Evolutionary conservation across 2,888 invertebrate genomes (phyloP).

Genomic region (Galeruca laticollis): DNA sequence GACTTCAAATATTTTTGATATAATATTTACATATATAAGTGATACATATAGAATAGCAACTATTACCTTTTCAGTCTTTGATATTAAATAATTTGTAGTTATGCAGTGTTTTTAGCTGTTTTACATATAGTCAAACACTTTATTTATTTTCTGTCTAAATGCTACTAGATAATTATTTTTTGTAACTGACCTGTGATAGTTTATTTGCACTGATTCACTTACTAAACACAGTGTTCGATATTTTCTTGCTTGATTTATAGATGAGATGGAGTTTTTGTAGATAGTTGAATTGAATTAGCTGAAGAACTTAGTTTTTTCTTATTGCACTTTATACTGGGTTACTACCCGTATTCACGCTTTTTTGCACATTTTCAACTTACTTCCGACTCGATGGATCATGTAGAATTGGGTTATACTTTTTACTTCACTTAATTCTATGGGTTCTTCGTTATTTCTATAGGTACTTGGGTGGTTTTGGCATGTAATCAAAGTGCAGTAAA

Average conservation of each 20-base stretch:
- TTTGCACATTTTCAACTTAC: no score
- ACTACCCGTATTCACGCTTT: no score
- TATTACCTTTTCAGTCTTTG: no score
- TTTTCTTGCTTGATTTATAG: not conserved
- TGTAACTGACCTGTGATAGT: not conserved
- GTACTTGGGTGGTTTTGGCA: not conserved
- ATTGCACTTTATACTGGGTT: not conserved
- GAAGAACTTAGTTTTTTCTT: not conserved
- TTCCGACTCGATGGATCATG: no score
- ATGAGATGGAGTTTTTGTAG: not conserved
- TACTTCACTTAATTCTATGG: no score
- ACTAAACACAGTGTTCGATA: not conserved
- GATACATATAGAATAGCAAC: no score
- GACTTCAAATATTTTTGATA: not conserved
- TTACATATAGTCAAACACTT: not conserved
- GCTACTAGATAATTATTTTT: no score
- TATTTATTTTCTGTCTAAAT: no score
- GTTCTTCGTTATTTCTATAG: not conserved
- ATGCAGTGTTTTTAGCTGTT: no score
- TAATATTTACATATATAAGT: not conserved
- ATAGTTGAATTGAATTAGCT: not conserved
- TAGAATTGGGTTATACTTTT: no score
- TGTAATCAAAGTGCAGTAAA: no score
- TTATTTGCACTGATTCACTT: not conserved
- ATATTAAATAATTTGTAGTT: no score